A percentile compares a stretch with the other conserved stretches of the same genome.
These are phyloP conservation scores for Rousettus leschenaultii DNA, from an alignment of 2,113 vertebrate species.

Conservation along the genomic window DNA sequence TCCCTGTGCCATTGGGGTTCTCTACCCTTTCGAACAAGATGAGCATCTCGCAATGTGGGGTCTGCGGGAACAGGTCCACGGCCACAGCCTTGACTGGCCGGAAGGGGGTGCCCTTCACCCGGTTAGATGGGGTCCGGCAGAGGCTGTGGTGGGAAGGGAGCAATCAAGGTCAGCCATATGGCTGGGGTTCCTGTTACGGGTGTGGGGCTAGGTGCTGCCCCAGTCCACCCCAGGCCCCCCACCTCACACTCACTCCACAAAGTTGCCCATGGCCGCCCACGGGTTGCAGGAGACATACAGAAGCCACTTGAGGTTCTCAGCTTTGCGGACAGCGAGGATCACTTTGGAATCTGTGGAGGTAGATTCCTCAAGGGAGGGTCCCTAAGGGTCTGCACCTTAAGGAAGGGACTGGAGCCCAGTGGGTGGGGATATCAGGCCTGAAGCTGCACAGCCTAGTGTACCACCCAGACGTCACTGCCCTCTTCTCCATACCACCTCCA, in stretches of 20 bases:
- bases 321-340: conserved; percentile 92
- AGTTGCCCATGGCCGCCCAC: conserved; percentile 96
- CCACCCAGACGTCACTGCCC: background rate
- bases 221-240: background rate
- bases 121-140: conserved; percentile 94
- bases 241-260: conserved; percentile 91
- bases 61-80: conserved; percentile 97
- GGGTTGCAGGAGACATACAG: conserved; percentile 97
- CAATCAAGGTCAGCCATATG: background rate
- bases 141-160: conserved; percentile 74
- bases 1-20: conserved; percentile 41
- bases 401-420: too few species aligned
- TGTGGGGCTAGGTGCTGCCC: background rate
- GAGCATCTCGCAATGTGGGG: conserved; percentile 92
- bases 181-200: background rate
- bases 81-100: conserved; percentile 89
- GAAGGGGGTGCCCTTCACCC: conserved; percentile 91
- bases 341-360: conserved; percentile 91
- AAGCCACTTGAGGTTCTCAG: conserved; percentile 91
- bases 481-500: background rate
- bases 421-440: background rate
- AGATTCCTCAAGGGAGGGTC: background rate
- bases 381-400: too few species aligned
- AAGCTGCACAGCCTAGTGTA: background rate
- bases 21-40: conserved; percentile 92